Percentiles rank a stretch among this genome's conserved stretches.
These are phyloP conservation scores for Sepiola atlantica DNA, from an alignment of 2,888 invertebrate genomes.

Conservation along the genomic window DNA sequence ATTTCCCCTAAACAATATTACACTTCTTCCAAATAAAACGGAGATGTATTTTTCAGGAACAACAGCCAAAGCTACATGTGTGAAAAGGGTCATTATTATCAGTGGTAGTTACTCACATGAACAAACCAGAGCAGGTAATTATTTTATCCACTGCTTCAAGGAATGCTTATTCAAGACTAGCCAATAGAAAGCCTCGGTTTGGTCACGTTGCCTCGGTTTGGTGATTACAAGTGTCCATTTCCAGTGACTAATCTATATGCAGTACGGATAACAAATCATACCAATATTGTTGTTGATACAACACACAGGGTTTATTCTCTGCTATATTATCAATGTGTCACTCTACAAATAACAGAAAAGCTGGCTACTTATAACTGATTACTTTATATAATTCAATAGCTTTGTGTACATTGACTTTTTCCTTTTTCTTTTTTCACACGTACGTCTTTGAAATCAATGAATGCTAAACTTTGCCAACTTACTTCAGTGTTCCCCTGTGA, in stretches of 20 bases:
- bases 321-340: background rate
- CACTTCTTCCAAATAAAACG: no score
- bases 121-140: background rate
- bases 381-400: background rate
- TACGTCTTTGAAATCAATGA: background rate
- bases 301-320: background rate
- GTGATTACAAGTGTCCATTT: background rate
- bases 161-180: background rate
- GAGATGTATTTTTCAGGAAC: no score
- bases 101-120: background rate
- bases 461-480: background rate
- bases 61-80: no score
- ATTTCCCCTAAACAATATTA: no score
- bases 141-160: background rate
- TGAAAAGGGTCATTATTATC: no score
- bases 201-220: background rate
- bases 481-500: background rate
- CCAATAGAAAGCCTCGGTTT: background rate
- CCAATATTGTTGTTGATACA: background rate
- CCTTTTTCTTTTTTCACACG: background rate
- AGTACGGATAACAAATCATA: background rate
- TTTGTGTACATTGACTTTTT: background rate
- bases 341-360: background rate
- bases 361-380: background rate
- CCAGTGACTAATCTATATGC: background rate